These are phyloP conservation scores for Sphenopsis melanotis DNA, from an alignment of 2,797 vertebrate genomes.

Conservation along the genomic window DNA sequence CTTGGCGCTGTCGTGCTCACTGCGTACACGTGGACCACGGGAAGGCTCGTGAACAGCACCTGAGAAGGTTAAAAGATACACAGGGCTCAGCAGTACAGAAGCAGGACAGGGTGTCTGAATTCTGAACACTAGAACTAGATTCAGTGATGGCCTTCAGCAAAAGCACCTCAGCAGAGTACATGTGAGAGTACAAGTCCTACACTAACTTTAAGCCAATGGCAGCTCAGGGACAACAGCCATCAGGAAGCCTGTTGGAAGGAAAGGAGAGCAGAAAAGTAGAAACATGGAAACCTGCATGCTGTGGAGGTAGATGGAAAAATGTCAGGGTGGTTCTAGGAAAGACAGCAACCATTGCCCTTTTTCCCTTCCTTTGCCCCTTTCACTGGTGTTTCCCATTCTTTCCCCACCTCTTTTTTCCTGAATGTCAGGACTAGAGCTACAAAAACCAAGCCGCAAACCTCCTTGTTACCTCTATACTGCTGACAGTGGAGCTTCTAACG, in stretches of 20 bases:
- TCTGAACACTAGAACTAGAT: background rate
- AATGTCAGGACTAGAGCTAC: background rate
- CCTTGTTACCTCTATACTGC: background rate
- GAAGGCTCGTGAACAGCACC: conserved; percentile 83
- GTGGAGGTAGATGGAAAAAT: background rate
- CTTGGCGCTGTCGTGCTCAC: conserved; percentile 60
- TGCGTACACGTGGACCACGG: conserved; percentile 84
- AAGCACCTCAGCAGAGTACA: background rate
- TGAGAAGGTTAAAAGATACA: conserved; percentile 29
- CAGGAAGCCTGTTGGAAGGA: background rate
- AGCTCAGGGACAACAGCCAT: background rate
- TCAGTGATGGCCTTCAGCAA: background rate
- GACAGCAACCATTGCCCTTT: background rate
- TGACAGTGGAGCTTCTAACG: background rate
- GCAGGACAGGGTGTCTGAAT: background rate
- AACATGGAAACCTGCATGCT: background rate
- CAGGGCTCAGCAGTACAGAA: background rate
- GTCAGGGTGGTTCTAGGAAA: background rate
- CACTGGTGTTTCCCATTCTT: background rate
- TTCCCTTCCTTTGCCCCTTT: background rate
- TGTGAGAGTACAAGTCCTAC: accelerated
- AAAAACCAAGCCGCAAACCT: background rate
- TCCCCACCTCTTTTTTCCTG: background rate
- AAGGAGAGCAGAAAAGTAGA: background rate
- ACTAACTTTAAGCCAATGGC: background rate